Base-by-base conservation (phyloP, 2,113 vertebrate species). In the Noctilio leporinus region DNA sequence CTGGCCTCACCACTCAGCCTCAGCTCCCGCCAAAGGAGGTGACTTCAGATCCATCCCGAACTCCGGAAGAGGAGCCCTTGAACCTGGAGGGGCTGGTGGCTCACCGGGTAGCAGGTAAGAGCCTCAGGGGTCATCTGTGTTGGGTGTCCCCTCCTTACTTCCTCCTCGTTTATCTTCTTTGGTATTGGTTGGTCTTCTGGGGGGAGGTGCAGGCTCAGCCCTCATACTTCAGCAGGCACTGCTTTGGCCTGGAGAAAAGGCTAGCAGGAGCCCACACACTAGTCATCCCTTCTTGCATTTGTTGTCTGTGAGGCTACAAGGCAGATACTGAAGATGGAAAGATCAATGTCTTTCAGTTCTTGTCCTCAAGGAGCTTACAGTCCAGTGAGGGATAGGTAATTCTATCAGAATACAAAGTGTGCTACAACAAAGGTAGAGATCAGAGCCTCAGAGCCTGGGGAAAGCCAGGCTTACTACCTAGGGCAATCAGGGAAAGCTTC, bases 31-130 rank as follows among this genome's bases (percentile, higher is more conserved):
- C 89, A 65, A 99, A 98, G 95, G 99, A 98, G 72, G 89, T 8
- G 0, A 98, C 95, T 3, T 97, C 98, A 82, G 98, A 97, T 24
- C 93, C 98, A 51, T 97, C 97, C 16, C 96, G 96, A 73, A 97
- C 95, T 0, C 98, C 98, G 0, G 99, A 99, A 92, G 98, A 99
- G 67, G 98, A 98, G 77, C 98, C 98, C 20, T 98, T 99, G 98
- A 99, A 98, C 73, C 97, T 99, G 92, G 99, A 99, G 96, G 99
- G 99, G 49, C 98, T 99, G 96, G 99, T 99, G 94, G 99, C 99
- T 85, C 99, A 99, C 69, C 98, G 99, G 90, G 98, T 99, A 73
- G 99, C 99, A 98, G 99, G 99, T 99, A 99, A 98, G 98, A 95
- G 10, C 24, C 90, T 94, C 14, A 8, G 49, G 75, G 57, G 24